Evolutionary conservation across 2,888 invertebrate species (phyloP), one percentile per base, ranked within the genome.

Genomic region (Leucoma salicis): DNA sequence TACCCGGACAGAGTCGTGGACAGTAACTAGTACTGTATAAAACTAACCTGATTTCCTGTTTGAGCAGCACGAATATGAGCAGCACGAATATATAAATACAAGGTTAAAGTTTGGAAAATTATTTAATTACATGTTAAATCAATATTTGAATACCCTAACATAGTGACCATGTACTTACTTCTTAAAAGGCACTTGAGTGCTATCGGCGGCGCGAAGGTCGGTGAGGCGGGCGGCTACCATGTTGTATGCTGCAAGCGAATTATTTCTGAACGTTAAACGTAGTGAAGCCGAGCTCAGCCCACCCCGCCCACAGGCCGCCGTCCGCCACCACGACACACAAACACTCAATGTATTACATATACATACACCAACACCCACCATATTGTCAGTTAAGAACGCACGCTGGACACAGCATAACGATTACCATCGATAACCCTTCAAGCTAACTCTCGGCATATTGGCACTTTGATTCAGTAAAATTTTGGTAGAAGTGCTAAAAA

Each of bases 161-260:
- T 16, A 12, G 7, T 21, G 3, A 13, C 8, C 11, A 1, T 11
- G 2, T 57, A 94, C 96, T 96, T 91, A 97, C 97, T 97, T 97
- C 94, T 97, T 97, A 94, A 97, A 96, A 96, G 97, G 97, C 95
- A 97, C 96, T 94, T 96, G 96, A 93, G 96, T 97, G 94, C 96
- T 95, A 92, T 94, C 93, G 86, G 97, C 96, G 89, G 97, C 97
- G 90, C 97, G 94, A 75, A 96, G 93, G 90, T 97, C 97, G 70
- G 97, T 96, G 84, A 97, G 95, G 85, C 97, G 94, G 93, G 97
- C 97, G 90, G 97, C 96, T 93, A 97, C 97, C 97, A 97, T 97
- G 92, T 97, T 97, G 94, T 97, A 97, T 91, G 97, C 97, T 97
- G 95, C 90, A 95, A 95, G 88, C 93, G 92, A 89, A 92, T 92